A percentile compares a stretch with the other conserved stretches of the same genome.
Evolutionary conservation across 1,140 invertebrate species (phyloP).

Genomic region (Dendrolimus kikuchii): DNA sequence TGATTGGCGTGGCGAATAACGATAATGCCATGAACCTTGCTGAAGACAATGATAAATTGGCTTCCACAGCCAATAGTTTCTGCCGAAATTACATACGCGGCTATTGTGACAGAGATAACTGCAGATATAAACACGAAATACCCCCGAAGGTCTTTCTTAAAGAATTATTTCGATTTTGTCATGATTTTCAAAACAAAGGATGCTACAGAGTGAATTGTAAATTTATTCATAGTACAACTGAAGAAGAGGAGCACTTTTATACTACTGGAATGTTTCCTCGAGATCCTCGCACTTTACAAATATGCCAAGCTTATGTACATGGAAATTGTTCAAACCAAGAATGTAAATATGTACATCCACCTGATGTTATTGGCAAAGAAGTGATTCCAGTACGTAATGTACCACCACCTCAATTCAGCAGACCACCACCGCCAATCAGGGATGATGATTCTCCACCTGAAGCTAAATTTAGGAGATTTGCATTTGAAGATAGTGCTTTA

Average conservation of each 20-base stretch:
- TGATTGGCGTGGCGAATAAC: conserved; percentile 25
- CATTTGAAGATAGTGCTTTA: conserved; percentile 40
- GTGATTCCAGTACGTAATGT: conserved; percentile 23
- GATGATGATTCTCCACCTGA: conserved; percentile 58
- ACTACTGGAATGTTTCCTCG: conserved; percentile 45
- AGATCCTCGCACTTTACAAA: conserved; percentile 25
- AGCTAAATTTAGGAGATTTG: conserved; percentile 52
- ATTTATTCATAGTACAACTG: conserved; percentile 47
- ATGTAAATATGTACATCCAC: conserved; percentile 42
- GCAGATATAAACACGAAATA: conserved; percentile 53
- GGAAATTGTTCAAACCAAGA: conserved; percentile 47
- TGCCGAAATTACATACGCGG: conserved; percentile 59
- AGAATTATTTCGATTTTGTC: conserved; percentile 59
- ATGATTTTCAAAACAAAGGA: conserved; percentile 64
- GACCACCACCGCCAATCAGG: conserved; percentile 39
- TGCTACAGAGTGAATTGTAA: conserved; percentile 59
- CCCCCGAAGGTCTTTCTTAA: conserved; percentile 46
- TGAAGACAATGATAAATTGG: conserved; percentile 34
- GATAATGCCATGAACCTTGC: conserved; percentile 26
- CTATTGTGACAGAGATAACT: conserved; percentile 50
- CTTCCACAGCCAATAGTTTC: conserved; percentile 30
- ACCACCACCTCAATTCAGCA: conserved; percentile 34
- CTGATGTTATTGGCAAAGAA: conserved; percentile 35
- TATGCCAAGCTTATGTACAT: conserved; percentile 45
- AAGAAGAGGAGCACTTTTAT: conserved; percentile 58